Base-by-base conservation (phyloP, 2,113 vertebrate species). In the Gadus chalcogrammus region DNA sequence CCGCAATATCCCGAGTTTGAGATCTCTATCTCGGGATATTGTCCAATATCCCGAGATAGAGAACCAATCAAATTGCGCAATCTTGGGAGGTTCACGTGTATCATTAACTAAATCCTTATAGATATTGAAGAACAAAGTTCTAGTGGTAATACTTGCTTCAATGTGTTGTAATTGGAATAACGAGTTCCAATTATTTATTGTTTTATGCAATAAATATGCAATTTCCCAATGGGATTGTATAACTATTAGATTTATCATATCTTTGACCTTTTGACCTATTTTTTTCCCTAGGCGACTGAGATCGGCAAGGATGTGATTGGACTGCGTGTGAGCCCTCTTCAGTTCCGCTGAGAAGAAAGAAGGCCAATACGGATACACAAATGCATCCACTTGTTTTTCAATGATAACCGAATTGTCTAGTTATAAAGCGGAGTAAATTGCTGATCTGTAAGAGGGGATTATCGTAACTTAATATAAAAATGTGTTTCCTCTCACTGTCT, bases 251-350 rank as follows among this genome's bases (percentile, higher is more conserved):
- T 4, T 3, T 22, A 28, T 27, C 6, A 42, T 3, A 4, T 59
- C 5, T 70, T 5, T 75, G n/a, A 64, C 31, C 1, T 73, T 61
- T 61, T 12, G 27, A 20, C 52, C 15, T 13, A 27, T 0, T 3
- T 64, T 42, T 42, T 79, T 67, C 71, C 65, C 2, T 67, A 99
- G 97, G 97, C 92, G 77, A 99, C 97, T 0, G 96, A 99, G 89
- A 95, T 99, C 0, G 97, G 97, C 38, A 99, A 94, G 83, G 97
- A 99, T 2, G 97, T 96, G 76, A 94, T 99, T 3, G 97, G 97
- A 35, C 89, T 99, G 84, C 93, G 97, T 5, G 95, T 99, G 87
- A 99, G 97, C 83, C 94, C 95, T 0, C 93, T 99, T 65, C 97
- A 99, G 92, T 99, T 99, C 91, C 97, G 97, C 62, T 99, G 78